These are phyloP conservation scores for Scarus forsteni DNA, from an alignment of 2,797 vertebrate genomes.

Conservation along the genomic window DNA sequence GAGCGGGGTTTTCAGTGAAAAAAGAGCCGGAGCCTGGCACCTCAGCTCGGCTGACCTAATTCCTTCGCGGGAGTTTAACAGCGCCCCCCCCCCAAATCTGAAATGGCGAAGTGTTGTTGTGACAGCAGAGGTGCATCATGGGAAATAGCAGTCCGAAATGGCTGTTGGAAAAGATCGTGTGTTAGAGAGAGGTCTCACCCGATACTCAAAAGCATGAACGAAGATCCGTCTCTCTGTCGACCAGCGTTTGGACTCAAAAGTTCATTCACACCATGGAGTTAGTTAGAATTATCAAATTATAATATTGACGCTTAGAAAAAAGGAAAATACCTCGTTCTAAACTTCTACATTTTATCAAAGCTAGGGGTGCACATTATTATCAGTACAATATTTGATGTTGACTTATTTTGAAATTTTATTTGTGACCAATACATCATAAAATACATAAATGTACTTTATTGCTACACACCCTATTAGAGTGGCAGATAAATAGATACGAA, in stretches of 20 bases:
- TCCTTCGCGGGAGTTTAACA: slow-evolving; percentile 46
- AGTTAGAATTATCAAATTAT: too few species aligned
- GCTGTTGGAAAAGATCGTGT: slow-evolving; percentile 65
- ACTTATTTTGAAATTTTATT: too few species aligned
- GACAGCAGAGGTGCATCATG: slow-evolving; percentile 70
- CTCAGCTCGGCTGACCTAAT: slow-evolving; percentile 69
- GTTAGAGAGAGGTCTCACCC: fast-evolving
- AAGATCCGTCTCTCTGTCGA: neutral
- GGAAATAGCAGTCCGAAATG: slow-evolving; percentile 73
- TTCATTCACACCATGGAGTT: too few species aligned
- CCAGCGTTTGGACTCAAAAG: neutral
- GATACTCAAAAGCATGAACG: fast-evolving
- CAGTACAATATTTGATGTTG: too few species aligned
- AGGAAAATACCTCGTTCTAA: too few species aligned
- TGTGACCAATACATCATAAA: too few species aligned
- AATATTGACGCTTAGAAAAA: too few species aligned
- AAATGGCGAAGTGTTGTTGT: slow-evolving; percentile 86
- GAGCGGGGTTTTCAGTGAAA: neutral
- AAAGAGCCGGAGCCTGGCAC: neutral
- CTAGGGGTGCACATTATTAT: too few species aligned
- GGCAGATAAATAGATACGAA: too few species aligned
- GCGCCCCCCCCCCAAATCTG: slow-evolving; percentile 54
- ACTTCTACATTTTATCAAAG: too few species aligned
- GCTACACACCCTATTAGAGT: too few species aligned
- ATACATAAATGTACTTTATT: too few species aligned